Conservation (phyloP, 2,888 invertebrate species). For the Orthosia incerta region DNA sequence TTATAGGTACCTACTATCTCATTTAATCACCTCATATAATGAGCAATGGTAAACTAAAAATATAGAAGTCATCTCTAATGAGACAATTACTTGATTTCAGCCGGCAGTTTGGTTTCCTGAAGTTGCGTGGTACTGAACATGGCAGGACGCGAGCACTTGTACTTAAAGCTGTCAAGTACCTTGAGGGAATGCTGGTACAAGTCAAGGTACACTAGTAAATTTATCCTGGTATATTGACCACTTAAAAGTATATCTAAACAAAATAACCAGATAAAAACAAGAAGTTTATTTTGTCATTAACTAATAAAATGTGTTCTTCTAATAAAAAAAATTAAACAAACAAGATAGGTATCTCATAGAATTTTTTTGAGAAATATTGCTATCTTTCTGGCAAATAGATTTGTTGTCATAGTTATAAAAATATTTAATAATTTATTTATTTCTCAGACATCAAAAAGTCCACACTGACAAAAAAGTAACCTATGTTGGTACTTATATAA, state of each 20-base stretch:
- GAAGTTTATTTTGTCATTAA: too few relatives aligned
- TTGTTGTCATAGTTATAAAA: background rate
- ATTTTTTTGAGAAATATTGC: background rate
- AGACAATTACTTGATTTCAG: conserved; percentile 89
- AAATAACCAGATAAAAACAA: background rate
- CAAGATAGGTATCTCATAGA: background rate
- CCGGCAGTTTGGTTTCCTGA: conserved; percentile 97
- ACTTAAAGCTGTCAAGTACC: conserved; percentile 95
- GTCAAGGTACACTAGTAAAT: conserved; percentile 87
- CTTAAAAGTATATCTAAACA: background rate
- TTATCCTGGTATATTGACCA: background rate
- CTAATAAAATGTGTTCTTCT: background rate
- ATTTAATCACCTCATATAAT: background rate
- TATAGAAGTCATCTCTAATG: background rate
- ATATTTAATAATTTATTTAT: too few relatives aligned
- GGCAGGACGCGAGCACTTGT: conserved; percentile 95
- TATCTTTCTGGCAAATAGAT: background rate
- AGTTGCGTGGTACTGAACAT: conserved; percentile 95
- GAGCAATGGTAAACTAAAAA: background rate
- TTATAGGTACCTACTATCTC: background rate
- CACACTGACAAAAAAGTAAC: too few relatives aligned
- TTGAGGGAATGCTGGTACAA: conserved; percentile 96
- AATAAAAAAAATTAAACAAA: background rate
- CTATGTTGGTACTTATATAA: too few relatives aligned
- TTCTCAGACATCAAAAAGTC: too few relatives aligned